phyloP scores from a whole-genome alignment of 2,113 vertebrate genomes.

The Octodon degus region DNA sequence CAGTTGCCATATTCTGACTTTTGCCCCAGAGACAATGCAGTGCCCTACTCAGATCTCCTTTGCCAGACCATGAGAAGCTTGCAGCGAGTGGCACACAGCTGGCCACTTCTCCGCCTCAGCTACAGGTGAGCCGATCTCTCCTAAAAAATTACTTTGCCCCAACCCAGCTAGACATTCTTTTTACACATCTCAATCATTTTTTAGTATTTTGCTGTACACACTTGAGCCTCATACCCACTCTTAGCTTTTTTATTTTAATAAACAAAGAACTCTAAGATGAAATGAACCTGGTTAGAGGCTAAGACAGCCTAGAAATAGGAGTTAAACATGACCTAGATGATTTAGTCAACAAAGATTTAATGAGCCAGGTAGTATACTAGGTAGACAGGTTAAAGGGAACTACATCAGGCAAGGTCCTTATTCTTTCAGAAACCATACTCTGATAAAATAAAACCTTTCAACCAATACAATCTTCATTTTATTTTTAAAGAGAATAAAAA shows the following conservation, averaged over 20 bases:
- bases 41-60: not conserved
- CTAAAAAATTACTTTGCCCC: not conserved
- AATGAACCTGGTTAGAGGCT: not conserved
- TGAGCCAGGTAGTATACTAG: not conserved
- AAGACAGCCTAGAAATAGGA: not conserved
- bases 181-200: not conserved
- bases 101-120: not conserved
- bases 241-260: not conserved
- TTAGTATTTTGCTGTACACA: not conserved
- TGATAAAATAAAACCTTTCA: not conserved
- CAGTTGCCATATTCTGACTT: not conserved
- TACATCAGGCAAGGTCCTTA: not conserved
- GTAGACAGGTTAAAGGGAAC: not conserved
- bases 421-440: not conserved
- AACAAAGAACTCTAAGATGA: not conserved
- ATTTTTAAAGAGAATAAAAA: no score
- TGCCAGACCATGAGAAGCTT: not conserved
- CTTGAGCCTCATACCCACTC: not conserved
- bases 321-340: not conserved
- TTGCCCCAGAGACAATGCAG: not conserved
- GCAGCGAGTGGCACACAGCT: not conserved
- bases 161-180: not conserved
- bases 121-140: fast-evolving
- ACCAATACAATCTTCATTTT: no score
- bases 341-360: not conserved